These are phyloP conservation scores for Ryuthela nishihirai DNA, from an alignment of 2,888 invertebrate genomes.

Conservation along the genomic window DNA sequence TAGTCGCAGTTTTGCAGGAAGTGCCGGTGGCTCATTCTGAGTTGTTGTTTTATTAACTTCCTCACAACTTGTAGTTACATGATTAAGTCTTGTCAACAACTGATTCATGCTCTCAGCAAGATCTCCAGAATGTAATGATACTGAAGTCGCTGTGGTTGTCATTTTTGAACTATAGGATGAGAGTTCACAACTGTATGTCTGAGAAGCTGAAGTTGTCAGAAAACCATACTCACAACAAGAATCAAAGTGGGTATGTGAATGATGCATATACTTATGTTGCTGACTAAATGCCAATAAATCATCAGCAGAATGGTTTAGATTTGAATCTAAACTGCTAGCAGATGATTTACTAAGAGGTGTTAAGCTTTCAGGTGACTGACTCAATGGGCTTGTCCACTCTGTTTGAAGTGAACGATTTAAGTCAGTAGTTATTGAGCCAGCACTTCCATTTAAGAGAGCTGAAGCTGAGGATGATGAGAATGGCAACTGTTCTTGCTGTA, in stretches of 20 bases:
- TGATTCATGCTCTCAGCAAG: conserved; percentile 4
- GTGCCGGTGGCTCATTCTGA: conserved; percentile 54
- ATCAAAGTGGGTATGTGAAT: conserved; percentile 27
- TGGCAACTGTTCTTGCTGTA: conserved; percentile 10
- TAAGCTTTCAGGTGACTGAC: conserved; percentile 36
- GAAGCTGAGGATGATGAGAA: conserved; percentile 8
- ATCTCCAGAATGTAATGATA: conserved; percentile 27
- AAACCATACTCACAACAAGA: conserved; percentile 22
- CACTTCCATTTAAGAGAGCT: conserved; percentile 23
- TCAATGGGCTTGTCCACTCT: conserved; percentile 40
- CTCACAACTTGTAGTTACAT: conserved; percentile 13
- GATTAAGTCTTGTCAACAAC: conserved; percentile 15
- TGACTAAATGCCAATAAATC: conserved; percentile 23
- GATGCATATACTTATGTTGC: conserved; percentile 21
- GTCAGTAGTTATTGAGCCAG: conserved; percentile 31
- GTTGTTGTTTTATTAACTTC: conserved; percentile 2
- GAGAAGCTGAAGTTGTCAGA: conserved; percentile 24
- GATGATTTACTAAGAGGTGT: conserved; percentile 50
- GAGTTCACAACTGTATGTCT: conserved; percentile 29
- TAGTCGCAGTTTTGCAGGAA: conserved; percentile 61
- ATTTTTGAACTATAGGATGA: conserved; percentile 29
- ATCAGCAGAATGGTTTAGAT: conserved; percentile 69
- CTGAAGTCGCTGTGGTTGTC: conserved; percentile 27
- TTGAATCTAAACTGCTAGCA: conserved; percentile 80
- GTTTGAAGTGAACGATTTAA: conserved; percentile 19